Base-by-base conservation (phyloP, 2,113 vertebrate genomes). In the Cettia cetti region DNA sequence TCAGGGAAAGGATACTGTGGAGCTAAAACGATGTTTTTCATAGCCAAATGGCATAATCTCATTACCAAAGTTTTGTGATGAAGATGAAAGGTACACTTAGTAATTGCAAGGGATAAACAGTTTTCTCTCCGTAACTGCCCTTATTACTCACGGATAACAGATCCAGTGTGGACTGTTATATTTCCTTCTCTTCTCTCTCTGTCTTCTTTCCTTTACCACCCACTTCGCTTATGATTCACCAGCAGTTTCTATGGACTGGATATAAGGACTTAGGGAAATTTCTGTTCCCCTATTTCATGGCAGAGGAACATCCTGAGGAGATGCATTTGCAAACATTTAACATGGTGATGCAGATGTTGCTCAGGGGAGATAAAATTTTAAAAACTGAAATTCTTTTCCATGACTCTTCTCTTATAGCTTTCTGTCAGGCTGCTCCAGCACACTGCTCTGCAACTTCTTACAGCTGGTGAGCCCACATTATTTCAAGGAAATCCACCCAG, bases 61-160 rank as follows among this genome's bases (percentile, higher is more conserved):
- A 57, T 87, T 94, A 88, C 82, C 59, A 64, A 70, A 87, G 53
- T 90, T 91, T 54, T 84, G 76, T 65, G 81, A 90, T 85, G 54
- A 61, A 69, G 71, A 65, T 93, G 94, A 97, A 97, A 96, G 68
- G 64, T 87, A 40, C 60, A 71, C 61, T 89, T 82, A 90, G 57
- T 70, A 90, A 63, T 84, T 87, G 88, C 72, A 66, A 69, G 56
- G 76, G 74, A 77, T 72, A 93, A 92, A 95, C 63, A 42, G 33
- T 78, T 91, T 94, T 66, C 79, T 56, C 69, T 92, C 89, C 1
- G 0, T 82, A 39, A 88, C 71, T 70, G 82, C 75, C 89, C 56
- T 74, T 87, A 45, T 94, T 94, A 82, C 80, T 94, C 84, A 90
- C 1, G 5, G 63, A 61, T 82, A 89, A 75, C 28, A 88, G 72